A percentile compares a stretch with the other conserved stretches of the same genome.
Conservation (phyloP, 2,888 invertebrate genomes). For the Metopia argyrocephala region DNA sequence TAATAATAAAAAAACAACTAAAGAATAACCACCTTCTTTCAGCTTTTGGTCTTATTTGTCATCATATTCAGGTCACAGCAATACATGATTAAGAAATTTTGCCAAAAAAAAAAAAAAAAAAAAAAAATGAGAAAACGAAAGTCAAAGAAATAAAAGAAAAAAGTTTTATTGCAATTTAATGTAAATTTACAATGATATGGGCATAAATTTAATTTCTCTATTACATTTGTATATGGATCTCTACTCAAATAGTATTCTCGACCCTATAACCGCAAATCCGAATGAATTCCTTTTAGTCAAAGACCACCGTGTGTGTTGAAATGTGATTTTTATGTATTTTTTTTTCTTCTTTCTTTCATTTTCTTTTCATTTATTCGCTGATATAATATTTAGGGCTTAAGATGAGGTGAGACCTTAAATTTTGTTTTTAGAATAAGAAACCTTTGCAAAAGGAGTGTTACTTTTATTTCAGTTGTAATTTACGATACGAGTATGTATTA, state of each 20-base stretch:
- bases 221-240: not conserved
- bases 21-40: not conserved
- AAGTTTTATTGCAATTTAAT: conserved; percentile 67
- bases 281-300: not conserved
- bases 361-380: not conserved
- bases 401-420: conserved; percentile 33
- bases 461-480: conserved; percentile 16
- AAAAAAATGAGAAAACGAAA: not conserved
- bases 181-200: conserved; percentile 60
- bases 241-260: not conserved
- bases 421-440: not conserved
- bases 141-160: conserved; percentile 5
- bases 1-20: not conserved
- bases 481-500: conserved; percentile 3
- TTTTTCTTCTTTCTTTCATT: not conserved
- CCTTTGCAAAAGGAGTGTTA: not conserved
- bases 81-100: conserved; percentile 14
- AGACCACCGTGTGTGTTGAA: conserved; percentile 23
- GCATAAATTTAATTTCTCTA: conserved; percentile 52
- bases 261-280: not conserved
- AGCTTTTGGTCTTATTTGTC: not conserved
- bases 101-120: conserved; percentile 14
- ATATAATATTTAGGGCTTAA: conserved; percentile 21
- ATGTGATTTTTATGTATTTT: conserved; percentile 57
- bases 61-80: conserved; percentile 10